Base-by-base conservation (phyloP, 2,113 vertebrate genomes). In the Clinocottus analis region DNA sequence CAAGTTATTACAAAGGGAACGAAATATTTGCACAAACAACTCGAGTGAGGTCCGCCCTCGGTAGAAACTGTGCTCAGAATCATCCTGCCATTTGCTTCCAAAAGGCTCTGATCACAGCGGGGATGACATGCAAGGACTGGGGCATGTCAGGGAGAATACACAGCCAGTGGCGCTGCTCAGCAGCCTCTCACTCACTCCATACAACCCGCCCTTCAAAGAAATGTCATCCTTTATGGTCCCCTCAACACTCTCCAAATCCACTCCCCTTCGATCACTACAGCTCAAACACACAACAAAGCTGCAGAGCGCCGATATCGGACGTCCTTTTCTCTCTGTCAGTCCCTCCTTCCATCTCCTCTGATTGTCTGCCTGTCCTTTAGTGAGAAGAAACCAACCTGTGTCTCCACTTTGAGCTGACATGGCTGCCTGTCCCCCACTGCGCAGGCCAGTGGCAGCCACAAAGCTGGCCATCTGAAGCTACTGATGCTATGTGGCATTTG, bases 361-460 rank as follows among this genome's bases (percentile, higher is more conserved):
- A 93, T 93, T 93, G 94, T 95, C 86, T 87, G 90, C 84, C 93
- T 94, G 90, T 96, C 93, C 93, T 96, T 96, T 94, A 90, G 94
- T 86, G 89, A 90, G 90, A 90, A 91, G 92, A 95, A 94, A 86
- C 91, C 94, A 93, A 93, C 85, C 88, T 85, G 87, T 71, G 94
- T 95, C 92, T 94, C 84, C 88, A 90, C 93, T 95, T 94, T 94
- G 90, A 95, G 94, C 91, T 85, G 92, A 94, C 93, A 93, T 89
- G 87, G 93, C 85, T 77, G 86, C 84, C 89, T 63, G 75, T 77
- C 83, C 90, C 85, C 80, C 35, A 80, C 78, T 72, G 87, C 41
- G 92, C 83, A 76, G 91, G 91, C 93, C 91, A 93, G 78, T 72
- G 72, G 92, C 86, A 70, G 81, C 85, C 89, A 91, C 91, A 91